Conservation (phyloP, 1,140 invertebrate species). For the Samia ricini region DNA sequence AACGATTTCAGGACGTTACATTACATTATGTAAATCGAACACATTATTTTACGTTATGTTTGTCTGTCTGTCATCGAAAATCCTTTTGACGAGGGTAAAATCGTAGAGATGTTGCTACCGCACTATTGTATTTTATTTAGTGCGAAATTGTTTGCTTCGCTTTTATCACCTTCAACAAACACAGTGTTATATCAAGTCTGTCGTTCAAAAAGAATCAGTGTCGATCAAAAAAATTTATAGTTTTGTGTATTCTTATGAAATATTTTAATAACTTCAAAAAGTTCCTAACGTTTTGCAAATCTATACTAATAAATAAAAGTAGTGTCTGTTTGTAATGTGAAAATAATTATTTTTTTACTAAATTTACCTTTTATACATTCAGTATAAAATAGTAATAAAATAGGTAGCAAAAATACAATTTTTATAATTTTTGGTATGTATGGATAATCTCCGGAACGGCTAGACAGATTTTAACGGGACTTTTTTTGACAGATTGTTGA, state of each 20-base stretch:
- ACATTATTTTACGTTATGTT: constrained; percentile 27
- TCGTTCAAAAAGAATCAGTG: neutral
- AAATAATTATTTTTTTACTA: no score
- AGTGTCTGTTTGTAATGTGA: no score
- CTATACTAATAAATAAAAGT: no score
- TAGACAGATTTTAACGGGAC: no score
- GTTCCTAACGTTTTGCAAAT: no score
- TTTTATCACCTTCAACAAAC: constrained; percentile 10
- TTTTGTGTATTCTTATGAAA: neutral
- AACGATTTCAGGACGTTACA: neutral
- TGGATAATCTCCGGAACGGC: no score
- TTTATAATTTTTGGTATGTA: no score
- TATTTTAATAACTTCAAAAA: no score
- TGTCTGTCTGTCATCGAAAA: constrained; percentile 32
- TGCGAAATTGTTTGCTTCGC: constrained; percentile 20
- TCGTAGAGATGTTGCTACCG: constrained; percentile 15
- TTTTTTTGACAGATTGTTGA: no score
- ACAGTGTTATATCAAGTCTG: constrained; percentile 10
- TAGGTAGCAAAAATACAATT: no score
- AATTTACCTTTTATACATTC: no score
- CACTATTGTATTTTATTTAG: constrained; percentile 25
- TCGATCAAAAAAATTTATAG: constrained; percentile 3
- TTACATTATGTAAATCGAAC: constrained; percentile 30
- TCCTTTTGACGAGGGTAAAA: constrained; percentile 37
- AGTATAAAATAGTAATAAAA: no score